Evolutionary conservation across 1,140 invertebrate species (phyloP), one percentile per base, ranked within the genome.

Genomic region (Microplitis mediator): DNA sequence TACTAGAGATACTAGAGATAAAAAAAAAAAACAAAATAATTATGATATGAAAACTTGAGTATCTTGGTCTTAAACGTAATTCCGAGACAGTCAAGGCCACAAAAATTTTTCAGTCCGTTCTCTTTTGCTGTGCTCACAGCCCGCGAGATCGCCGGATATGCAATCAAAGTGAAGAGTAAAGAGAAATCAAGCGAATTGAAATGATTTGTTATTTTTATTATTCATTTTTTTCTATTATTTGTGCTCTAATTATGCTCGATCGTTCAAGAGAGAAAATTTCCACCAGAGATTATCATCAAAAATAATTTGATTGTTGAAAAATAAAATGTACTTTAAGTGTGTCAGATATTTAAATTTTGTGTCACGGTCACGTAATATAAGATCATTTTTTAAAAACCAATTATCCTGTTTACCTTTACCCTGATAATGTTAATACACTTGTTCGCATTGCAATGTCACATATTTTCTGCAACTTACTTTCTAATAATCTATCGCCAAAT

Each of bases 401-500:
- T 45, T 45, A 45, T 45, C 39, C 39, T 9, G 39, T 45, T 45
- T 45, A 45, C 39, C 39, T 45, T 45, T 45, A 45, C 39, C 39
- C 39, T 45, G 39, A 45, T 45, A 45, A 9, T 23, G 14, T 32
- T 51, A 45, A 56, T 34, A 31, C n/a, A 34, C 9, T 6, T 64
- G 34, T 62, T 32, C 36, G 16, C 36, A 45, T 63, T 14, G 51
- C 50, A 45, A 58, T n/a, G 32, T 13, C 23, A 63, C 23, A 45
- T 11, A 11, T 45, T 9, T 11, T 35, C 35, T 62, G n/a, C 39
- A 69, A 34, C 50, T 54, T 61, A 50, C 69, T 71, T 71, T 71
- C 69, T 63, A 71, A 64, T 16, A 51, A 39, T 61, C 51, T 69
- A 56, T 61, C 68, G 45, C 68, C 68, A 70, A 70, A 70, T 70